These are phyloP conservation scores for Alsophila aescularia DNA, from an alignment of 2,888 invertebrate genomes.

Conservation along the genomic window DNA sequence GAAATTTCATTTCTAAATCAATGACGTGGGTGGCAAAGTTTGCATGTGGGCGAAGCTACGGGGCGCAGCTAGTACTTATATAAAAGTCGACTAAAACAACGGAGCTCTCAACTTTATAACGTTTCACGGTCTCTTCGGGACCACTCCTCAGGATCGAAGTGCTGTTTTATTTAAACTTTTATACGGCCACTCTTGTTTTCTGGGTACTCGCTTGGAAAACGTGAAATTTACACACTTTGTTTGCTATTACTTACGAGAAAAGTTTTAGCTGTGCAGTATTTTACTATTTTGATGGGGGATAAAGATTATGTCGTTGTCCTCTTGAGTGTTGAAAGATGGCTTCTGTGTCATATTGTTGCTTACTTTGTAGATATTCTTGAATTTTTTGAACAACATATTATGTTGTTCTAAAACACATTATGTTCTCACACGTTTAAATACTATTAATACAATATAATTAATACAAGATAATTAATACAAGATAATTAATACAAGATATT, in stretches of 20 bases:
- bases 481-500: too few relatives aligned
- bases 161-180: constrained; percentile 53
- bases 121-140: constrained; percentile 48
- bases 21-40: too few relatives aligned
- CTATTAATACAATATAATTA: too few relatives aligned
- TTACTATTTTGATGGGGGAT: not conserved
- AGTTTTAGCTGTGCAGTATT: not conserved
- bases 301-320: not conserved
- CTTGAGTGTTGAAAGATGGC: not conserved
- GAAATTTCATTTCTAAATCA: too few relatives aligned
- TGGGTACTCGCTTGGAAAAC: constrained; percentile 8
- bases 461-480: too few relatives aligned
- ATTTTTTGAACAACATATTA: too few relatives aligned
- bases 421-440: too few relatives aligned
- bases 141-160: constrained; percentile 33
- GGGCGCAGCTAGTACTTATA: too few relatives aligned
- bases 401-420: too few relatives aligned
- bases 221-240: constrained; percentile 1
- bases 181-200: constrained; percentile 24
- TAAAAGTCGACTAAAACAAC: constrained; percentile 33
- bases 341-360: too few relatives aligned
- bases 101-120: constrained; percentile 49
- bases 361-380: too few relatives aligned
- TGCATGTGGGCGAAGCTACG: too few relatives aligned
- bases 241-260: constrained; percentile 7